phyloP scores from a whole-genome alignment of 92 coral and sea anemone genomes.

The Paramuricea clavata region DNA sequence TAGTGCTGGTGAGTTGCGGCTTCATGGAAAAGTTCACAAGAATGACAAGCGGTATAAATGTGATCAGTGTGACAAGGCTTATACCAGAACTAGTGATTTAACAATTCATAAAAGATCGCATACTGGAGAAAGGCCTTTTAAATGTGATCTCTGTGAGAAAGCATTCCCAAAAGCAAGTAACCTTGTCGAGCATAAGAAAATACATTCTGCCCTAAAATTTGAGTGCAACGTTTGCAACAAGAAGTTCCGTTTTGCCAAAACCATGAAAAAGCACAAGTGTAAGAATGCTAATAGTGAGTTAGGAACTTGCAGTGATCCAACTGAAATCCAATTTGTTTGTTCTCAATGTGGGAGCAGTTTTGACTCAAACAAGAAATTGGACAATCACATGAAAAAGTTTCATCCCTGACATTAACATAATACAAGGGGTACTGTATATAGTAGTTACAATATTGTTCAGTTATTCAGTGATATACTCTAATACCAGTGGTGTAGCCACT shows the following conservation, averaged over 20 bases:
- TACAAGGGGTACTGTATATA: neutral
- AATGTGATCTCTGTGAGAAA: conserved; percentile 25
- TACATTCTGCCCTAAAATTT: neutral
- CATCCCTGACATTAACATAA: neutral
- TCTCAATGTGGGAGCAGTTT: conserved; percentile 24
- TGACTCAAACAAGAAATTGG: conserved; percentile 16
- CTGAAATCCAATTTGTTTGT: conserved; percentile 25
- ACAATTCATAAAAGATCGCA: conserved; percentile 3
- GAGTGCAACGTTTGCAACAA: conserved; percentile 31
- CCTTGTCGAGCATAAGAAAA: neutral
- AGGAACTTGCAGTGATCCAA: neutral
- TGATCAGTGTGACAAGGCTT: conserved; percentile 25
- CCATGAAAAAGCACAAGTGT: conserved; percentile 2
- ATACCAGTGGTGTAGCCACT: neutral
- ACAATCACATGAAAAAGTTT: neutral
- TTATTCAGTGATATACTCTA: neutral
- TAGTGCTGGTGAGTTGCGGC: conserved; percentile 1
- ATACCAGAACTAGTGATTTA: conserved; percentile 10
- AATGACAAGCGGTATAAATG: conserved; percentile 10
- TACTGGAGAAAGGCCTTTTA: conserved; percentile 20
- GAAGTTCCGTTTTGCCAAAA: neutral
- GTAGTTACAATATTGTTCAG: neutral
- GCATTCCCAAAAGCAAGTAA: conserved; percentile 8
- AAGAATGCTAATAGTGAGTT: neutral
- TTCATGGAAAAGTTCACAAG: neutral